phyloP scores from a whole-genome alignment of 2,797 vertebrate genomes.

The Chelonia mydas region DNA sequence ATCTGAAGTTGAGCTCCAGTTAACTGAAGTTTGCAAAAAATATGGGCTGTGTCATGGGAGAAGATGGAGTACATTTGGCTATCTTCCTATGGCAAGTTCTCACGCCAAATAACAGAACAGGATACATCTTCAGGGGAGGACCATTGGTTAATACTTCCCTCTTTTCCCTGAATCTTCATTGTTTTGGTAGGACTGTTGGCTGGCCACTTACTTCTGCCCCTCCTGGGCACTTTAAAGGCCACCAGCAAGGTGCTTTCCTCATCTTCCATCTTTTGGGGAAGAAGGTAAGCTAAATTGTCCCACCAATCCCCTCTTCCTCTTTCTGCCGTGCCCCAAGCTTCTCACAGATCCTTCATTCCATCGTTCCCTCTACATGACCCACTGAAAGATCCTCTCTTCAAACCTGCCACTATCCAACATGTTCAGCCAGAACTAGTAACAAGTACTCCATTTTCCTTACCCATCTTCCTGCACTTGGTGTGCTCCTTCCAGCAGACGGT shows the following conservation, averaged over 20 bases:
- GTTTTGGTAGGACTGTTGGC: accelerated
- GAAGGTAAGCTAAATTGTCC: background rate
- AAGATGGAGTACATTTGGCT: background rate
- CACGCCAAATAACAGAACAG: background rate
- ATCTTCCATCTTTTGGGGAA: background rate
- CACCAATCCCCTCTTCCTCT: accelerated
- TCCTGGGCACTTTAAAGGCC: accelerated
- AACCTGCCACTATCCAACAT: background rate
- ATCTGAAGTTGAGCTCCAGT: background rate
- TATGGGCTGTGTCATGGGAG: accelerated
- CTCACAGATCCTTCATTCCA: background rate
- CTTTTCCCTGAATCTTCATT: background rate
- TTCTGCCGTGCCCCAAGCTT: background rate
- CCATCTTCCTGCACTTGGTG: background rate
- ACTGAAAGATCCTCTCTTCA: background rate
- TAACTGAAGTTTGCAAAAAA: background rate
- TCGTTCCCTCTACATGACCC: background rate
- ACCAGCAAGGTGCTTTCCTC: accelerated
- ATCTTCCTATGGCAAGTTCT: background rate
- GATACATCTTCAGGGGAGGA: background rate
- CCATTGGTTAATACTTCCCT: background rate
- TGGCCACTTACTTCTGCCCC: accelerated
- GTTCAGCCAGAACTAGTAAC: background rate
- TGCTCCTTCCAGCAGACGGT: background rate
- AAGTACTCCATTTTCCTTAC: background rate